These are phyloP conservation scores for Alca torda DNA, from an alignment of 2,797 vertebrate genomes.

Conservation along the genomic window DNA sequence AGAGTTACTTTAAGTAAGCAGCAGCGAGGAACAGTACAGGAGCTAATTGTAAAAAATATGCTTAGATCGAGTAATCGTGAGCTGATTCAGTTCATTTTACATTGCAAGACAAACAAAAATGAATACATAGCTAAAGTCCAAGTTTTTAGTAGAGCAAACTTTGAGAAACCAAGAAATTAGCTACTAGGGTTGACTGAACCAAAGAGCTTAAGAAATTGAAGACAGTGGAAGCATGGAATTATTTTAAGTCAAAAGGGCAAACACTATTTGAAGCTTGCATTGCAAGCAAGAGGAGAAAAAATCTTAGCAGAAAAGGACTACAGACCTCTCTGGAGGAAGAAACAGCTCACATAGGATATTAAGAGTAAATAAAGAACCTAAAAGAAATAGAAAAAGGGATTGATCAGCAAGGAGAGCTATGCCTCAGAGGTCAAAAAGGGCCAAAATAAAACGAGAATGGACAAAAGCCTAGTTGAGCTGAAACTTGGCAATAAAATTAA, in stretches of 20 bases:
- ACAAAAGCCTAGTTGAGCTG: background rate
- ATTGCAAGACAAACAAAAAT: background rate
- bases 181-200: background rate
- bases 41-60: background rate
- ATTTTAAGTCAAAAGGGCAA: slow-evolving; percentile 16
- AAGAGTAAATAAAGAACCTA: background rate
- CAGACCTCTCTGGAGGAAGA: background rate
- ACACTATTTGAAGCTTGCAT: background rate
- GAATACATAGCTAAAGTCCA: background rate
- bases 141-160: background rate
- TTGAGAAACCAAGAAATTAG: background rate
- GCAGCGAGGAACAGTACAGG: background rate
- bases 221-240: background rate
- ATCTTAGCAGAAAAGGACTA: background rate
- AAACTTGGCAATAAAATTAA: slow-evolving; percentile 30
- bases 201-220: background rate
- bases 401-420: slow-evolving; percentile 20
- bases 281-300: background rate
- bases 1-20: background rate
- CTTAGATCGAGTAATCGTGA: background rate
- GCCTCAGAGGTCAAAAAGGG: slow-evolving; percentile 9
- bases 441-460: background rate
- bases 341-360: background rate
- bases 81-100: background rate
- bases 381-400: background rate